A percentile compares a stretch with the other conserved stretches of the same genome.
Conservation (phyloP, 2,113 vertebrate genomes). For the Mus spicilegus region DNA sequence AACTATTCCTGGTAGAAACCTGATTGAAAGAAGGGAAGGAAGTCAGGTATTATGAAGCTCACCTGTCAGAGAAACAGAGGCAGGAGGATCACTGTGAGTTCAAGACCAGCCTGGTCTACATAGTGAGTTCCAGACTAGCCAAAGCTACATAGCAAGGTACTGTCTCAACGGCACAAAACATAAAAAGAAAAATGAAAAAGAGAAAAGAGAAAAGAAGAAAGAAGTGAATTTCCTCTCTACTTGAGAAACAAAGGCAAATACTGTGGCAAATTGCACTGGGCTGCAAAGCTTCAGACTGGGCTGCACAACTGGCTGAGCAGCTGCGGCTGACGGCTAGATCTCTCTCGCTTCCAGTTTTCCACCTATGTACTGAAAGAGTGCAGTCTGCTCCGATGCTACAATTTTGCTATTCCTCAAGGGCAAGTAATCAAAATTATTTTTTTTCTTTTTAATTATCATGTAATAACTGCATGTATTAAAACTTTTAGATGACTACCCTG, state of each 20-base stretch:
- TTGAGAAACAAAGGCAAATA: neutral
- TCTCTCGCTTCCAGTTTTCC: slow-evolving; percentile 14
- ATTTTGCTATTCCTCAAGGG: neutral
- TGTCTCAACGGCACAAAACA: neutral
- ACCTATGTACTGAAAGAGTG: neutral
- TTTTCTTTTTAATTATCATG: slow-evolving; percentile 16
- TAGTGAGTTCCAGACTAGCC: neutral
- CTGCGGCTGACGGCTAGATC: neutral
- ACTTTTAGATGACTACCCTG: neutral
- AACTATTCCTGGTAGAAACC: neutral
- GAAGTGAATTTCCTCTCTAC: neutral
- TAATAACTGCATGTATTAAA: neutral
- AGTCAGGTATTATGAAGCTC: too few species aligned
- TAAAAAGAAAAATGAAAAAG: neutral
- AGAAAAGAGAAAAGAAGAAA: neutral
- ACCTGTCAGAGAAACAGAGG: neutral
- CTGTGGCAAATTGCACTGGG: neutral
- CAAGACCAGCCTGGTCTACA: neutral
- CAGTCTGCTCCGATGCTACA: neutral
- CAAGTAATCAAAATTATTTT: neutral
- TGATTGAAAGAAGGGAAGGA: neutral
- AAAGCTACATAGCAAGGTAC: neutral
- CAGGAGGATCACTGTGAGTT: neutral
- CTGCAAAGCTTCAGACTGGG: neutral
- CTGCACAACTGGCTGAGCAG: neutral